A percentile compares a stretch with the other conserved stretches of the same genome.
Conservation (phyloP, 2,113 vertebrate species). For the Lampris megalopsis region DNA sequence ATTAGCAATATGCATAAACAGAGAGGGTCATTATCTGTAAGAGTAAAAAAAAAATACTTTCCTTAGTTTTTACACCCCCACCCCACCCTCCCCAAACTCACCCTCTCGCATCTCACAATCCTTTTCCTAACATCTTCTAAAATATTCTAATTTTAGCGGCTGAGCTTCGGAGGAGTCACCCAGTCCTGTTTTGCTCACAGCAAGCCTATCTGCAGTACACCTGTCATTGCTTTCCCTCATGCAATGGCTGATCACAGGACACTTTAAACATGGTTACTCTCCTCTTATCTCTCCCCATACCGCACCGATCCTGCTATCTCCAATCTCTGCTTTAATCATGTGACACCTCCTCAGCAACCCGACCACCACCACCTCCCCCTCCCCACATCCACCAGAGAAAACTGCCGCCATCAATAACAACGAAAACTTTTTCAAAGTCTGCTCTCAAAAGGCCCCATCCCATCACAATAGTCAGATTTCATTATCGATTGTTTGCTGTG, state of each 20-base stretch:
- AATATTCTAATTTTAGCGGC: constrained; percentile 77
- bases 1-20: constrained; percentile 46
- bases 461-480: constrained; percentile 76
- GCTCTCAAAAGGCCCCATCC: constrained; percentile 65
- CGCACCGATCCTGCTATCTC: constrained; percentile 76
- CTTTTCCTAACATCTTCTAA: constrained; percentile 64
- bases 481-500: constrained; percentile 56
- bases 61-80: constrained; percentile 51
- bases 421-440: constrained; percentile 72
- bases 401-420: constrained; percentile 71
- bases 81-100: too few relatives aligned
- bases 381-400: constrained; percentile 55
- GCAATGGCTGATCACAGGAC: constrained; percentile 81
- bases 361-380: neutral
- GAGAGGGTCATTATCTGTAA: constrained; percentile 61
- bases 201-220: constrained; percentile 60
- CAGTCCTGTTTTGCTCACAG: constrained; percentile 66
- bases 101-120: constrained; percentile 40
- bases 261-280: constrained; percentile 81
- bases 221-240: constrained; percentile 77
- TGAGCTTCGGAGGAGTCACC: constrained; percentile 69
- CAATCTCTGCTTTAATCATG: constrained; percentile 80
- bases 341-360: constrained; percentile 65
- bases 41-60: constrained; percentile 63
- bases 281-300: constrained; percentile 78